These are phyloP conservation scores for Cacatua alba DNA, from an alignment of 2,113 vertebrate species.

Conservation along the genomic window DNA sequence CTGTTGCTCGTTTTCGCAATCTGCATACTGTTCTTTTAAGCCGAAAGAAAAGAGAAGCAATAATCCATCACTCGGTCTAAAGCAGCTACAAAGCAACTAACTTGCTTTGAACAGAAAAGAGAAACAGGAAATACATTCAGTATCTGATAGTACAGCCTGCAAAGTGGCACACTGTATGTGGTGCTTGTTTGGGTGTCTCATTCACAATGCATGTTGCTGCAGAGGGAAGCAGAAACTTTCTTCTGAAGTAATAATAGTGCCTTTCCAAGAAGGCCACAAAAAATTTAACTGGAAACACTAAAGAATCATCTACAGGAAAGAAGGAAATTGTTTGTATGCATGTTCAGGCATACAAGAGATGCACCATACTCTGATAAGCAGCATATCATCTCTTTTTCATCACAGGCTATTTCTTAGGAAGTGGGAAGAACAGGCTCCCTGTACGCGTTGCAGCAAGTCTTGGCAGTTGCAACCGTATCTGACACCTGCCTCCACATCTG, in stretches of 20 bases:
- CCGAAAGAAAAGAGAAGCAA: not conserved
- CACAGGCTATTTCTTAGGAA: not conserved
- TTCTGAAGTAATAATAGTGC: not conserved
- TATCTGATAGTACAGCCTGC: not conserved
- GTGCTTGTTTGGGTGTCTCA: not conserved
- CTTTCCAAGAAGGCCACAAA: not conserved
- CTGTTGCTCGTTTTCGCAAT: not conserved
- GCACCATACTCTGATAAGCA: not conserved
- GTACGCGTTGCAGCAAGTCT: not conserved
- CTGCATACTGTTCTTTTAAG: not conserved
- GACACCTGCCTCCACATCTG: not conserved
- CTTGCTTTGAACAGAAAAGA: not conserved
- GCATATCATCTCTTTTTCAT: not conserved
- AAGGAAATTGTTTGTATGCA: accelerated
- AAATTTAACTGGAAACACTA: not conserved
- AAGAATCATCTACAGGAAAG: not conserved
- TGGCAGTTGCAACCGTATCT: accelerated
- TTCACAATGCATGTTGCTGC: not conserved
- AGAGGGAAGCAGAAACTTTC: not conserved
- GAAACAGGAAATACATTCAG: not conserved
- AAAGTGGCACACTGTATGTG: not conserved
- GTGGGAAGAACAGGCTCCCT: not conserved
- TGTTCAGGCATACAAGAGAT: not conserved
- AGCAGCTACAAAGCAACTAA: not conserved
- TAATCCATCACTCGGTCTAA: not conserved